A percentile compares a stretch with the other conserved stretches of the same genome.
Conservation (phyloP, 2,113 vertebrate species). For the Sapajus apella region DNA sequence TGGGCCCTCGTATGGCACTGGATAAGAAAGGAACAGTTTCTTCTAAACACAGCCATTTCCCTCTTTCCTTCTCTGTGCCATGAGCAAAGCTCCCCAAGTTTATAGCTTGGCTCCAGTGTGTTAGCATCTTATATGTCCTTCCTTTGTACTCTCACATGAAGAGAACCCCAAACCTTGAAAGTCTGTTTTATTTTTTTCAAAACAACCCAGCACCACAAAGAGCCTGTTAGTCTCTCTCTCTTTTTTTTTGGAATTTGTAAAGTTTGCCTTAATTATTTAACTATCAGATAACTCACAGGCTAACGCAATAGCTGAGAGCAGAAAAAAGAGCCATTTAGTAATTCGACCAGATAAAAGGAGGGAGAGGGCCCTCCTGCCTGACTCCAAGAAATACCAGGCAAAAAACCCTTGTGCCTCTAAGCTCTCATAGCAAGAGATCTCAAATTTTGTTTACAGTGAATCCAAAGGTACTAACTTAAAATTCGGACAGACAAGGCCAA, state of each 20-base stretch:
- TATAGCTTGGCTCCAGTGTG: neutral
- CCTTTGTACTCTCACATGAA: neutral
- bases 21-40: neutral
- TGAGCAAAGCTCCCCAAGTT: neutral
- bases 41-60: neutral
- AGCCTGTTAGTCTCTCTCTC: neutral
- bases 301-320: neutral
- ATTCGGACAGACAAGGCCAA: neutral
- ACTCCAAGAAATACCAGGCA: neutral
- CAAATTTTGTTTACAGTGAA: neutral
- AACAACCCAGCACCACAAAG: neutral
- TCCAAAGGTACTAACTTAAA: neutral
- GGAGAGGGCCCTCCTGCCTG: neutral
- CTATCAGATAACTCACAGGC: constrained; percentile 4
- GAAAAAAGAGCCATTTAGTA: neutral
- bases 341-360: constrained; percentile 8
- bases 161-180: neutral
- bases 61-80: neutral
- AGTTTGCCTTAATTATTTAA: constrained; percentile 47
- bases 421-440: neutral
- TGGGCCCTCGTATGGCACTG: neutral
- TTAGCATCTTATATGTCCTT: neutral
- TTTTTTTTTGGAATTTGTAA: neutral
- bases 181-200: constrained; percentile 18
- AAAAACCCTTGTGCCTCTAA: neutral